Percentiles rank a stretch among this genome's conserved stretches.
Evolutionary conservation across 2,797 vertebrate genomes (phyloP).

Genomic region (Cetoscarus ocellatus): DNA sequence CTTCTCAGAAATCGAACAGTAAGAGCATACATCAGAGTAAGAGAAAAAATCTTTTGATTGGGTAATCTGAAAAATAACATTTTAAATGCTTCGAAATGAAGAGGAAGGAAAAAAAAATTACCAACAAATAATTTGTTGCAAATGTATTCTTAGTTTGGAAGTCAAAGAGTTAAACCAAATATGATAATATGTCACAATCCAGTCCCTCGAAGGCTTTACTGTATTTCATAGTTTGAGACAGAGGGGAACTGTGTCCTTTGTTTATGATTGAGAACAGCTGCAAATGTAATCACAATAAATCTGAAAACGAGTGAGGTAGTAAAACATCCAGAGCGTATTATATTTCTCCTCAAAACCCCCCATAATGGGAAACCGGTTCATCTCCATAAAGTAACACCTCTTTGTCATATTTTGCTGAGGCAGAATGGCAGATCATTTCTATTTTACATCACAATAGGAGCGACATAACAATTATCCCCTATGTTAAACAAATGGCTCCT

Average conservation of each 20-base stretch:
- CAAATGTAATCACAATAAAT: constrained; percentile 6
- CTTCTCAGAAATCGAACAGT: too few relatives aligned
- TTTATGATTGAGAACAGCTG: constrained; percentile 1
- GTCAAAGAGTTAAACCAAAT: too few relatives aligned
- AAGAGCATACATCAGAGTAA: too few relatives aligned
- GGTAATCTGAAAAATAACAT: too few relatives aligned
- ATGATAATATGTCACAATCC: too few relatives aligned
- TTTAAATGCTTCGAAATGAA: too few relatives aligned
- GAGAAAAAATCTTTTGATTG: too few relatives aligned
- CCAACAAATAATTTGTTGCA: too few relatives aligned
- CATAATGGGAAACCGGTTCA: constrained; percentile 18
- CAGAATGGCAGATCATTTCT: constrained; percentile 5
- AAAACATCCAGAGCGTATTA: constrained; percentile 4
- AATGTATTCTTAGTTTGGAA: too few relatives aligned
- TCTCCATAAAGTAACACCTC: neutral
- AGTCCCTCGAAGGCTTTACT: too few relatives aligned
- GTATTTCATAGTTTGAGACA: too few relatives aligned
- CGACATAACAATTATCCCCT: constrained; percentile 27
- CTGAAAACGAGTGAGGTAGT: constrained; percentile 13
- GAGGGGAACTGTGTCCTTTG: neutral
- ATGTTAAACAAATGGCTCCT: constrained; percentile 29
- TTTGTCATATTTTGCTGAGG: neutral
- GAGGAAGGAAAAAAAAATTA: too few relatives aligned
- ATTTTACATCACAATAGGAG: constrained; percentile 3
- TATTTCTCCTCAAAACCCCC: constrained; percentile 3